Conservation (phyloP, 2,888 invertebrate species). For the Scaptomyza parva region DNA sequence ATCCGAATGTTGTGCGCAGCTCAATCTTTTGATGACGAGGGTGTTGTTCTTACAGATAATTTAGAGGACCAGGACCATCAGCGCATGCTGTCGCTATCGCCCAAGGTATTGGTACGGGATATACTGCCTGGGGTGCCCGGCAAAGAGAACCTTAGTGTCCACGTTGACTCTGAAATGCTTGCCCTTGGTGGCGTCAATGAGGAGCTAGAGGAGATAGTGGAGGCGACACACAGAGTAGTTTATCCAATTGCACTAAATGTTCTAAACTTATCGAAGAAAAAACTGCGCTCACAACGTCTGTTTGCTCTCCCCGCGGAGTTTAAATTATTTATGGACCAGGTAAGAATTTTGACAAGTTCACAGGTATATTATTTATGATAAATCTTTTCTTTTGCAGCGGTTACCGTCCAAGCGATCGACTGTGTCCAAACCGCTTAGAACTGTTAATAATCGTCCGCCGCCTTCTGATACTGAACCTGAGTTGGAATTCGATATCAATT, state of each 20-base stretch:
- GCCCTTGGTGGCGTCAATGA: constrained; percentile 43
- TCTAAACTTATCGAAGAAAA: constrained; percentile 32
- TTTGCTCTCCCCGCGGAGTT: constrained; percentile 65
- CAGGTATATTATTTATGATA: neutral
- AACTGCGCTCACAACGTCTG: constrained; percentile 21
- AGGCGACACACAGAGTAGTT: constrained; percentile 35
- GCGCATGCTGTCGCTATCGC: constrained; percentile 74
- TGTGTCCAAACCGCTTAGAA: neutral
- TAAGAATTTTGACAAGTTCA: constrained; percentile 50
- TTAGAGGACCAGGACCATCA: constrained; percentile 79
- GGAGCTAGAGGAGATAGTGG: constrained; percentile 39
- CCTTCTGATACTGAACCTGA: neutral
- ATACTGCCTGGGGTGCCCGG: constrained; percentile 71
- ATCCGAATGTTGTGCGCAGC: constrained; percentile 49
- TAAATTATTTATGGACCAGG: constrained; percentile 70
- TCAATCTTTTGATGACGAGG: constrained; percentile 81
- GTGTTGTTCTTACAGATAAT: constrained; percentile 81
- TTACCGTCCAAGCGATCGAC: constrained; percentile 28
- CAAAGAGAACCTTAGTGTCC: constrained; percentile 70
- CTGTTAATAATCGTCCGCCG: neutral
- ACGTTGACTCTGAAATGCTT: constrained; percentile 71
- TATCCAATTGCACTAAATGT: constrained; percentile 44
- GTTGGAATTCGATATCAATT: constrained; percentile 58
- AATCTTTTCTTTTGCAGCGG: constrained; percentile 37
- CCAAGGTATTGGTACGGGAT: constrained; percentile 72